A percentile compares a stretch with the other conserved stretches of the same genome.
These are phyloP conservation scores for Dryoscopus gambensis DNA, from an alignment of 2,113 vertebrate species.

Conservation along the genomic window DNA sequence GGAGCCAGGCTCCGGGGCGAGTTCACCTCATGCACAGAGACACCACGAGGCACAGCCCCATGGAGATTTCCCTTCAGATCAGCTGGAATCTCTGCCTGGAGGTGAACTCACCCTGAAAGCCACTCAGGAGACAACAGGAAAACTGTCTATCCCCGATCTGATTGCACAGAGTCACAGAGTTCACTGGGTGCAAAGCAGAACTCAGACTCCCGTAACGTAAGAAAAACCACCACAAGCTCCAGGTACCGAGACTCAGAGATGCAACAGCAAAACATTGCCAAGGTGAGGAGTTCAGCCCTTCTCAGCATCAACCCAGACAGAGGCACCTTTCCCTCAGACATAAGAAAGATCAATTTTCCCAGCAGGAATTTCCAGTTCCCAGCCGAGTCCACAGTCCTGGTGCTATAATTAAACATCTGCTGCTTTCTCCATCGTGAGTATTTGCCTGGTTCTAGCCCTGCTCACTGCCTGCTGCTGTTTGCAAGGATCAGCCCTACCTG, in stretches of 20 bases:
- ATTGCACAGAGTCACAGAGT: neutral
- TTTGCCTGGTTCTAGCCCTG: neutral
- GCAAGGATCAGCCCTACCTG: neutral
- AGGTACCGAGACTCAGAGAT: neutral
- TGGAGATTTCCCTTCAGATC: neutral
- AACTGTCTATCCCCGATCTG: neutral
- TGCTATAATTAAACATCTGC: neutral
- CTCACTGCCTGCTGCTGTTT: neutral
- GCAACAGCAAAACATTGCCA: neutral
- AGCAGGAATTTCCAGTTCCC: neutral
- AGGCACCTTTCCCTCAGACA: neutral
- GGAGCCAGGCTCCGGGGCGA: neutral
- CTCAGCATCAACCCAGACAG: neutral
- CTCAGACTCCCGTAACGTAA: accelerated
- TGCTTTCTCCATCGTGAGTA: neutral
- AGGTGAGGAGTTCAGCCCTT: neutral
- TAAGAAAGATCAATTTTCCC: neutral
- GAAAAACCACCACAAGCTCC: neutral
- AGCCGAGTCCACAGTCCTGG: neutral
- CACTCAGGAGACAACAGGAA: neutral
- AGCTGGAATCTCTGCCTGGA: neutral
- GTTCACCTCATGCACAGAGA: neutral
- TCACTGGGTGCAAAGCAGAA: neutral
- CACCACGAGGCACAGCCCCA: accelerated
- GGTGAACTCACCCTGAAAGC: neutral